phyloP scores from a whole-genome alignment of 2,797 vertebrate species.

The Cetoscarus ocellatus region DNA sequence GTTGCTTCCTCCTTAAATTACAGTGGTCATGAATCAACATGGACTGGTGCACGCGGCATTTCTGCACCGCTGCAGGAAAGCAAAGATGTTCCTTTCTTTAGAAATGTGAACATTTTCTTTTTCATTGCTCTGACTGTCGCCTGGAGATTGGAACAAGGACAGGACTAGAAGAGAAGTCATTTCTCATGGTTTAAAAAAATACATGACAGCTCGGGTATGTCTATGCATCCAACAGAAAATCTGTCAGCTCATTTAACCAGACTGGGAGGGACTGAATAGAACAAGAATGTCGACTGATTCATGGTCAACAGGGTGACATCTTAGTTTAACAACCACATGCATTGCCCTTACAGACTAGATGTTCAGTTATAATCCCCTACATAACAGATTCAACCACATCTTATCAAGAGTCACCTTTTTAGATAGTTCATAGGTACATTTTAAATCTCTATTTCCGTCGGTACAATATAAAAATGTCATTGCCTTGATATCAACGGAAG shows the following conservation, averaged over 20 bases:
- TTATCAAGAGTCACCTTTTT: constrained; percentile 6
- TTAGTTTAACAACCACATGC: constrained; percentile 48
- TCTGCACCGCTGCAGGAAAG: constrained; percentile 29
- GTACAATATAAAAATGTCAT: constrained; percentile 36
- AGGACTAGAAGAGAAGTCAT: constrained; percentile 39
- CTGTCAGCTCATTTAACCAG: constrained; percentile 16
- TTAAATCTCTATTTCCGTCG: constrained; percentile 17
- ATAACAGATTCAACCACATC: constrained; percentile 28
- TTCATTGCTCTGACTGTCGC: constrained; percentile 15
- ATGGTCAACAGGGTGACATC: constrained; percentile 35
- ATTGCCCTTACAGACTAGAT: constrained; percentile 22
- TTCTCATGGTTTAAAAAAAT: constrained; percentile 36
- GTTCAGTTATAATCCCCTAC: constrained; percentile 18
- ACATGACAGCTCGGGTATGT: constrained; percentile 26
- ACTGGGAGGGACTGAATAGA: constrained; percentile 17
- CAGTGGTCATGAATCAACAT: constrained; percentile 40
- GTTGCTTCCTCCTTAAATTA: constrained; percentile 58
- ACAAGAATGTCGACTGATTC: constrained; percentile 24
- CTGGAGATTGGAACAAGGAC: constrained; percentile 16
- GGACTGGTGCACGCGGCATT: constrained; percentile 30
- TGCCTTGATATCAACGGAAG: constrained; percentile 33
- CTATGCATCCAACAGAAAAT: constrained; percentile 17
- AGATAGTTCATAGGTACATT: constrained; percentile 17
- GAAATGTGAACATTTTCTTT: constrained; percentile 24
- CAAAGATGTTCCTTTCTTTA: constrained; percentile 26